Evolutionary conservation across 2,797 vertebrate genomes (phyloP).

Genomic region (Chanos chanos): DNA sequence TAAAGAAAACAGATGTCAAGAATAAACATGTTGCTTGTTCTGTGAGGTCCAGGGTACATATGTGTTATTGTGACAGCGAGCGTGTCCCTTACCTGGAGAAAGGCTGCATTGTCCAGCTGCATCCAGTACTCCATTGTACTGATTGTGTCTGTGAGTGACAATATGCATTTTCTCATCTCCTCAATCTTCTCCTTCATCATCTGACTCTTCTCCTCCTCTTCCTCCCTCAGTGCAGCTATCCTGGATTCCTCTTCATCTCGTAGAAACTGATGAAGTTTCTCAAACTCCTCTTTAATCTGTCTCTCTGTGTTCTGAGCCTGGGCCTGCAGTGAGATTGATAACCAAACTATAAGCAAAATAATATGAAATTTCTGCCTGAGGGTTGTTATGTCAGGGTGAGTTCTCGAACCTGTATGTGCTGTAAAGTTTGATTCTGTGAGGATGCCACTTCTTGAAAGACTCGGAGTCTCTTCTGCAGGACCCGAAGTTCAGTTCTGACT

Average conservation of each 20-base stretch:
- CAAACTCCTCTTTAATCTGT: constrained; percentile 5
- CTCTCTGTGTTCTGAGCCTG: constrained; percentile 6
- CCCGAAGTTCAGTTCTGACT: background rate
- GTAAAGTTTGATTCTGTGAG: background rate
- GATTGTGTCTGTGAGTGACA: background rate
- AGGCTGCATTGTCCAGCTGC: background rate
- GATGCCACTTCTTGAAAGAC: constrained; percentile 1
- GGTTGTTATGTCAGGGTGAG: no score
- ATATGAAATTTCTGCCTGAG: background rate
- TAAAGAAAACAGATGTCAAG: background rate
- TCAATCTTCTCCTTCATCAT: constrained; percentile 1
- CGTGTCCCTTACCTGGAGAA: background rate
- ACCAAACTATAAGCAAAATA: background rate
- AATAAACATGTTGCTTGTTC: background rate
- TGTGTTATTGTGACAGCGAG: background rate
- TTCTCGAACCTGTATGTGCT: constrained; percentile 9
- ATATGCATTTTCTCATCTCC: constrained; percentile 7
- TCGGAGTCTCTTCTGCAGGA: background rate
- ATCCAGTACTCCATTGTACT: constrained; percentile 1
- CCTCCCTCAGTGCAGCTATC: background rate
- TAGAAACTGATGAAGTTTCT: constrained; percentile 11
- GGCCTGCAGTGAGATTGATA: background rate
- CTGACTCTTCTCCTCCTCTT: constrained; percentile 7
- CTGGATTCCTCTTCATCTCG: background rate
- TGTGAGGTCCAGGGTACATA: background rate